Evolutionary conservation across 2,888 invertebrate genomes (phyloP), one percentile per base, ranked within the genome.

Genomic region (Standfussiana lucernea): DNA sequence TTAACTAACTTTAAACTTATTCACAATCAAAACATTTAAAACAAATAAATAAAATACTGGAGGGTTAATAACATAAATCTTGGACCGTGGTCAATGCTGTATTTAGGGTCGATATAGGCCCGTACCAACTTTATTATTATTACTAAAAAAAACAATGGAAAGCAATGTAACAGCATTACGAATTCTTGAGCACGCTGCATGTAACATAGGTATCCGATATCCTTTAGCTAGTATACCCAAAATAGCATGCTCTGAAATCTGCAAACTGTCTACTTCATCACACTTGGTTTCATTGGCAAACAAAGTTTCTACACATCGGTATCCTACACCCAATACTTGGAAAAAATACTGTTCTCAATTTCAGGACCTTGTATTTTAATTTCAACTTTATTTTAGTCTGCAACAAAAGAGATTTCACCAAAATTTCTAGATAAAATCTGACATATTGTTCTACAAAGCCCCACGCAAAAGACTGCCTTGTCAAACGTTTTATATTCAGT

Each of bases 171-270:
- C 84, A 84, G 81, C 85, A 80, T 75, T 75, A 81, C 61, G 77
- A 79, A 73, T 88, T 89, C 90, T 90, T 91, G 89, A 92, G 95
- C 95, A 95, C 93, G 95, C 89, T 90, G 95, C 95, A 95, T 95
- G 95, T 75, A 82, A 83, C 40, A 79, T 79, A 75, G 66, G 66
- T 72, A 81, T 65, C 72, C 59, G 69, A 72, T 67, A 79, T 40
- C 66, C 72, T 71, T 74, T 80, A 79, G 76, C 47, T 86, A 84
- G 79, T 75, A 40, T 76, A 84, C 77, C 80, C 67, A 61, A 82
- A 71, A 66, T 47, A 83, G 89, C 90, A 91, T 90, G 91, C 64
- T 72, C 79, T 78, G 53, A 80, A 35, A 69, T 80, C 79, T 83
- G 66, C 78, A 74, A 84, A 82, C 64, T 79, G 68, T 82, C 77